Conservation (phyloP, 2,797 vertebrate species). For the Betta splendens region DNA sequence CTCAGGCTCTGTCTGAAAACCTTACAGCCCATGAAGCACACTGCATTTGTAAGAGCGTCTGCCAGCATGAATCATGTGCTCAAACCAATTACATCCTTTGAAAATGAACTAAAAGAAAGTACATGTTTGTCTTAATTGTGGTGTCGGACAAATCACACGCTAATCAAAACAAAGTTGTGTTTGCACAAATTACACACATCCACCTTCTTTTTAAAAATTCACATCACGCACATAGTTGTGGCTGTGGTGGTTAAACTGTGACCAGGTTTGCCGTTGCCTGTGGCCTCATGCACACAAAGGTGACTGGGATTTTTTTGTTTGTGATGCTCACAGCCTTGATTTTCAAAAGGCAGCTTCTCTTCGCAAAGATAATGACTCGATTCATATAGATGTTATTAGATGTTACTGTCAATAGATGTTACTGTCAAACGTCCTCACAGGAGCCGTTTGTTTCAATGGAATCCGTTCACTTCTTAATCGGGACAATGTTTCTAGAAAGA, state of each 20-base stretch:
- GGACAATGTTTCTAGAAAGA: neutral
- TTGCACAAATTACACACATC: neutral
- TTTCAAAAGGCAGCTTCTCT: neutral
- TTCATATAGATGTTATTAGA: too few species aligned
- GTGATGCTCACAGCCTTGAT: conserved; percentile 1
- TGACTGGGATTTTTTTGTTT: neutral
- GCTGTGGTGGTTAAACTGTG: neutral
- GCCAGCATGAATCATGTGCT: conserved; percentile 45
- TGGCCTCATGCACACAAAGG: neutral
- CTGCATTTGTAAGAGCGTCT: conserved; percentile 46
- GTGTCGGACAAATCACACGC: conserved; percentile 4
- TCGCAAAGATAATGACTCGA: neutral
- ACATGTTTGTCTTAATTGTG: conserved; percentile 1
- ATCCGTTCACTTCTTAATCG: neutral
- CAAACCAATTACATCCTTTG: conserved; percentile 24
- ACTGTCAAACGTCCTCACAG: neutral
- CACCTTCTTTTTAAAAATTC: neutral
- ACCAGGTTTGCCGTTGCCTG: neutral
- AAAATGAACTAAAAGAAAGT: conserved; percentile 34
- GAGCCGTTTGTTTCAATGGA: too few species aligned
- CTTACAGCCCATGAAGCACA: conserved; percentile 31
- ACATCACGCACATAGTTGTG: conserved; percentile 2
- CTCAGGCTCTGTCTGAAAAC: conserved; percentile 37
- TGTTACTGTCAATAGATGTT: neutral
- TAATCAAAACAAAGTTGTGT: neutral